Conservation (phyloP, 2,888 invertebrate genomes). For the Agrochola lota region DNA sequence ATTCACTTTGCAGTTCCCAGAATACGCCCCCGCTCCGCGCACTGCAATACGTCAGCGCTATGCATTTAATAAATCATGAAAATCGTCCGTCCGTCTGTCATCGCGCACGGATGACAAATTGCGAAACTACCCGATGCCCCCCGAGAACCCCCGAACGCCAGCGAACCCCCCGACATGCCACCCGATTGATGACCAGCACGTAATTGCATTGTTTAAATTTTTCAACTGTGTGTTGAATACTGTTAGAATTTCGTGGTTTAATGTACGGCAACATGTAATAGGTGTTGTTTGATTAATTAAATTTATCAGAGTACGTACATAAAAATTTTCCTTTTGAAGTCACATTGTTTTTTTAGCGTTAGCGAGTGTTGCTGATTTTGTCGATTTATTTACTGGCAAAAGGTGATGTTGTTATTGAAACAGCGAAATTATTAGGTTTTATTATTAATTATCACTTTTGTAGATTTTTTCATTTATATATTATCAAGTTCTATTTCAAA, state of each 20-base stretch:
- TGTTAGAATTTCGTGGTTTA: constrained; percentile 37
- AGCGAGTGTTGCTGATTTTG: background rate
- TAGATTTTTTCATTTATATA: too few relatives aligned
- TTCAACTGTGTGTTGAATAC: constrained; percentile 25
- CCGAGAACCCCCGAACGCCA: constrained; percentile 48
- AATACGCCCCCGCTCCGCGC: constrained; percentile 49
- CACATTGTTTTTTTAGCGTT: background rate
- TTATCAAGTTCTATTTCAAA: too few relatives aligned
- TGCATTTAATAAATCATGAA: constrained; percentile 86
- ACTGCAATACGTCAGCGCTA: constrained; percentile 78
- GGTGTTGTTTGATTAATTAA: constrained; percentile 19
- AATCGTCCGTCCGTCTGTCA: constrained; percentile 82
- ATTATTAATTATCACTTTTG: too few relatives aligned
- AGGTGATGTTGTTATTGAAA: too few relatives aligned
- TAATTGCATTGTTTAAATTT: constrained; percentile 59
- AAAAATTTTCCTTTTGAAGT: constrained; percentile 4
- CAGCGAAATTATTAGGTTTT: background rate
- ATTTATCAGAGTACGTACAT: background rate
- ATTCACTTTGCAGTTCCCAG: constrained; percentile 43
- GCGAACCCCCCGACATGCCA: constrained; percentile 24
- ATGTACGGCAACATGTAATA: background rate
- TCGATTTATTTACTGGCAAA: background rate
- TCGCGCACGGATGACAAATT: constrained; percentile 81
- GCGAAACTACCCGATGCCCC: constrained; percentile 69
- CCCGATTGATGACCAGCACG: constrained; percentile 62